Evolutionary conservation across 1,140 invertebrate genomes (phyloP).

Genomic region (Drosophila repleta): DNA sequence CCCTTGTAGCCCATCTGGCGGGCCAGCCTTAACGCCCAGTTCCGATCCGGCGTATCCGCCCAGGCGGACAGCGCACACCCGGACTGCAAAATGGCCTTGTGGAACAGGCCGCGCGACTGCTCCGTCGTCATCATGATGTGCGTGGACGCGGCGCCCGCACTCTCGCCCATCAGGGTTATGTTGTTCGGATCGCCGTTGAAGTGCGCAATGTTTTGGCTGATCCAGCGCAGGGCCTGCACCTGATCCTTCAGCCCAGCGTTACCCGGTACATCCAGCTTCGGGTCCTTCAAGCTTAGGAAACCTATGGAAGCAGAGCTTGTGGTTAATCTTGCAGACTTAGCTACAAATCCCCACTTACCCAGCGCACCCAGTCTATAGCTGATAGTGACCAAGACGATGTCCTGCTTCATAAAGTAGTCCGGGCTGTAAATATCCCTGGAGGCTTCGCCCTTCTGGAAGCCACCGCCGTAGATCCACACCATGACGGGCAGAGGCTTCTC

Average conservation of each 20-base stretch:
- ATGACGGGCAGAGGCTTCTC: conserved; percentile 85
- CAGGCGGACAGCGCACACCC: conserved; percentile 84
- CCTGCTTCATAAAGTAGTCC: conserved; percentile 84
- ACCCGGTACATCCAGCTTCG: conserved; percentile 71
- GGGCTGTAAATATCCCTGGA: conserved; percentile 79
- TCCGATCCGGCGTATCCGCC: conserved; percentile 57
- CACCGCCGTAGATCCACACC: conserved; percentile 88
- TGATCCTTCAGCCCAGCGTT: conserved; percentile 84
- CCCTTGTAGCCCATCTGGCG: conserved; percentile 68
- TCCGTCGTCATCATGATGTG: conserved; percentile 86
- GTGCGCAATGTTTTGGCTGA: conserved; percentile 87
- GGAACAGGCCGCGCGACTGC: conserved; percentile 83
- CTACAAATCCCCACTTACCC: conserved; percentile 59
- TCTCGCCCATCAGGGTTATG: conserved; percentile 84
- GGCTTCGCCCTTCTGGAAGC: conserved; percentile 84
- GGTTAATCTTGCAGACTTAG: neutral
- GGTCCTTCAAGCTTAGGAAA: conserved; percentile 80
- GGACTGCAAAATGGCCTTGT: conserved; percentile 85
- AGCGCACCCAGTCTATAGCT: conserved; percentile 86
- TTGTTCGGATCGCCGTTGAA: conserved; percentile 85
- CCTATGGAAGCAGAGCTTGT: conserved; percentile 31
- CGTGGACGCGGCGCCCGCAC: conserved; percentile 84
- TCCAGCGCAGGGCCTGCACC: conserved; percentile 85
- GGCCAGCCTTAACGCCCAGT: conserved; percentile 62
- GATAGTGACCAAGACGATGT: conserved; percentile 85